phyloP scores from a whole-genome alignment of 2,797 vertebrate species.

The Thaleichthys pacificus region DNA sequence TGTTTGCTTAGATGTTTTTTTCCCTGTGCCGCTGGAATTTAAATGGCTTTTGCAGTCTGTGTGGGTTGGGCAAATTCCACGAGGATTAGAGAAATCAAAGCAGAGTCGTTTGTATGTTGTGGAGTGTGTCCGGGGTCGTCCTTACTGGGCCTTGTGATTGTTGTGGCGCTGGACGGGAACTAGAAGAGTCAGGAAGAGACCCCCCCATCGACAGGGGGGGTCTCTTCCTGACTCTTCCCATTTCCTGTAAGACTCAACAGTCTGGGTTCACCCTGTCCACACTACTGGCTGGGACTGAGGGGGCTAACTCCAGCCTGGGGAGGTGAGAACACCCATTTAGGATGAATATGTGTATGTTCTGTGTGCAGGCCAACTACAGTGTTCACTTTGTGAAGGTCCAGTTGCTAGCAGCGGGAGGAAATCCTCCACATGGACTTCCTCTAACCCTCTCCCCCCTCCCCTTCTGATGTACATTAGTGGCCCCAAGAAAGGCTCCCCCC shows the following conservation, averaged over 20 bases:
- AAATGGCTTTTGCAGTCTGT: not conserved
- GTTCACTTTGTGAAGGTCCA: too few species aligned
- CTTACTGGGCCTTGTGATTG: constrained; percentile 36
- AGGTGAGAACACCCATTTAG: too few species aligned
- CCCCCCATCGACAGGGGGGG: too few species aligned
- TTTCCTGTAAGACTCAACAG: constrained; percentile 59
- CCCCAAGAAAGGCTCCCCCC: constrained; percentile 43
- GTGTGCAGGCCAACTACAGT: too few species aligned
- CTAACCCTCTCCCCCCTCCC: constrained; percentile 17
- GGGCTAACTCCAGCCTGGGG: too few species aligned
- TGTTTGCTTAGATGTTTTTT: constrained; percentile 7
- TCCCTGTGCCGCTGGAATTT: not conserved
- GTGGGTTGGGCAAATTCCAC: constrained; percentile 12
- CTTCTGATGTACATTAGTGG: constrained; percentile 42
- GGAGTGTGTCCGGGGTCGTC: constrained; percentile 22
- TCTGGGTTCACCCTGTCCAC: constrained; percentile 26
- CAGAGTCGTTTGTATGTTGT: constrained; percentile 13
- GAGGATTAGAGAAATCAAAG: constrained; percentile 11
- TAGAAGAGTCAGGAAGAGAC: too few species aligned
- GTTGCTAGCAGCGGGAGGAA: not conserved
- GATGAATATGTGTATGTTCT: too few species aligned
- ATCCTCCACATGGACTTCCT: constrained; percentile 7
- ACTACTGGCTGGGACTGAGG: not conserved
- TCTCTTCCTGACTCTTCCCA: too few species aligned
- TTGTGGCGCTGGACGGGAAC: constrained; percentile 49